Conservation (phyloP, 2,797 vertebrate genomes). For the Siniperca obscura region DNA sequence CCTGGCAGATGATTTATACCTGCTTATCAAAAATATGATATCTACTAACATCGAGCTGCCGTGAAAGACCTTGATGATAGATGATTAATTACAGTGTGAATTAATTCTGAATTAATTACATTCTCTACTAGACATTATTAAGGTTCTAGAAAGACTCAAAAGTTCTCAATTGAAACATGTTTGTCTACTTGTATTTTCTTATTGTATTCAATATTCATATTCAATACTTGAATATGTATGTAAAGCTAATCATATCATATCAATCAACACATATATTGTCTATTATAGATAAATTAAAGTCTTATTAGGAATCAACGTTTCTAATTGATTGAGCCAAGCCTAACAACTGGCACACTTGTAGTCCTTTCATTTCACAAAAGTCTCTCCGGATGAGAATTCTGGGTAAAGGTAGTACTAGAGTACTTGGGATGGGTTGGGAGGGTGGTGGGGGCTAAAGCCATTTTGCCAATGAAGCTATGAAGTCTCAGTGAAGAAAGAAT, state of each 20-base stretch:
- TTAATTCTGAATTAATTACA: constrained; percentile 76
- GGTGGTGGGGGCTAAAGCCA: constrained; percentile 62
- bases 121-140: constrained; percentile 49
- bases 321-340: constrained; percentile 2
- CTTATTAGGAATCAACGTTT: neutral
- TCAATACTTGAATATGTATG: constrained; percentile 10
- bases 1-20: constrained; percentile 67
- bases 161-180: constrained; percentile 24
- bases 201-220: neutral
- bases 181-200: constrained; percentile 8
- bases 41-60: constrained; percentile 48
- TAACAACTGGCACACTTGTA: constrained; percentile 21
- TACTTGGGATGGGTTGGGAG: constrained; percentile 42
- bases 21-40: constrained; percentile 72
- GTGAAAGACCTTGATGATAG: constrained; percentile 63
- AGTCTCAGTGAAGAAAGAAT: constrained; percentile 73
- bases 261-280: neutral
- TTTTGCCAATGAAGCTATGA: constrained; percentile 78
- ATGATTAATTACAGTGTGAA: constrained; percentile 73
- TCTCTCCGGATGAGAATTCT: constrained; percentile 55
- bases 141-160: constrained; percentile 45
- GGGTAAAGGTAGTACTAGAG: constrained; percentile 61
- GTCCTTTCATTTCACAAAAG: constrained; percentile 34
- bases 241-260: neutral
- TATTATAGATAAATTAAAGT: neutral